Conservation (phyloP, 2,888 invertebrate genomes). For the Ochropacha duplaris region DNA sequence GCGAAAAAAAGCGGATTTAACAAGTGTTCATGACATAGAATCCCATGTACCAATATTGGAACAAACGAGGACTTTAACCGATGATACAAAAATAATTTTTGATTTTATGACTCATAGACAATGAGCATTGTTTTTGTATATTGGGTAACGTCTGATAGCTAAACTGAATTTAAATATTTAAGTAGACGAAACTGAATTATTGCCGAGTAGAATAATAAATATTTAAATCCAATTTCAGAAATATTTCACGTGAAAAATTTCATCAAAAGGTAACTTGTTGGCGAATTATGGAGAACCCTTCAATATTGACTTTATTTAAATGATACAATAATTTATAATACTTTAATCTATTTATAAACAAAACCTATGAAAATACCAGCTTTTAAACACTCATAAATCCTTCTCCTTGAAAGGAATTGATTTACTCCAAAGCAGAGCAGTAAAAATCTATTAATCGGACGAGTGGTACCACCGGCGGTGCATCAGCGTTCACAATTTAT, state of each 20-base stretch:
- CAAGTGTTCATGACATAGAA: constrained; percentile 67
- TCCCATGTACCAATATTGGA: constrained; percentile 68
- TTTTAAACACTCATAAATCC: constrained; percentile 10
- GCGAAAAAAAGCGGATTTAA: constrained; percentile 75
- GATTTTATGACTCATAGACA: constrained; percentile 23
- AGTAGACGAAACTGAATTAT: not conserved
- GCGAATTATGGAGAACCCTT: no score
- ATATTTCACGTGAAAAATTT: no score
- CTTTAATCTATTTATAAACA: no score
- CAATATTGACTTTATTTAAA: no score
- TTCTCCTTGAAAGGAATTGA: constrained; percentile 26
- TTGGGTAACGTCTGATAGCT: not conserved
- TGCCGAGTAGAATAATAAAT: not conserved
- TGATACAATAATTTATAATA: no score
- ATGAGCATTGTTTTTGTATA: constrained; percentile 13
- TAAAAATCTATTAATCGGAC: constrained; percentile 72
- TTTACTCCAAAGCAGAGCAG: constrained; percentile 50
- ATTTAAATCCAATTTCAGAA: no score
- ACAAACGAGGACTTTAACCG: constrained; percentile 51
- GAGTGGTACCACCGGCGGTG: constrained; percentile 67
- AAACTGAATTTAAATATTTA: not conserved
- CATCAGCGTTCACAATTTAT: constrained; percentile 70
- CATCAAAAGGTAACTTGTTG: no score
- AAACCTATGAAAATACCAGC: constrained; percentile 34
- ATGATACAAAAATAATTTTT: constrained; percentile 37